A percentile compares a stretch with the other conserved stretches of the same genome.
Conservation (phyloP, 2,797 vertebrate genomes). For the Gambusia yucatana region DNA sequence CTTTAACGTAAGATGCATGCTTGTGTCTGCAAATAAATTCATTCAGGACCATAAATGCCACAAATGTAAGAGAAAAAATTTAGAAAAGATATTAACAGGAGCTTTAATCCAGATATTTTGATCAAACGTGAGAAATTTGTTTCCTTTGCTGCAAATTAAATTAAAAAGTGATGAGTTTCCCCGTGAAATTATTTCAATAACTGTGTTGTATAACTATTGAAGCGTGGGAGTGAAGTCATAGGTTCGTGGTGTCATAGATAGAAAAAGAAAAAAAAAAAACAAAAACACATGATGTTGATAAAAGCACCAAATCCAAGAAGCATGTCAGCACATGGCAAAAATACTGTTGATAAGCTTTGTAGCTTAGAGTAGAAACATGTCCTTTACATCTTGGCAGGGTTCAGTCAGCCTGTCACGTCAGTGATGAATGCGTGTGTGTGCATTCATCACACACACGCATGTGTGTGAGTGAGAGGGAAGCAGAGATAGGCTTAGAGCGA, state of each 20-base stretch:
- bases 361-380: conserved; percentile 31
- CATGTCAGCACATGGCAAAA: conserved; percentile 7
- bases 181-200: not conserved
- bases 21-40: not conserved
- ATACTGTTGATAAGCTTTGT: conserved; percentile 18
- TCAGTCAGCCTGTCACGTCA: conserved; percentile 37
- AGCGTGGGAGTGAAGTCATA: not conserved
- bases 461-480: not conserved
- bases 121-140: not conserved
- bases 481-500: conserved; percentile 11
- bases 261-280: conserved; percentile 4
- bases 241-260: conserved; percentile 3
- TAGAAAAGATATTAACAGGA: not conserved
- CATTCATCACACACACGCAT: no score
- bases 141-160: not conserved
- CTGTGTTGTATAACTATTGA: not conserved
- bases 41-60: not conserved
- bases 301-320: conserved; percentile 27
- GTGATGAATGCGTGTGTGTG: conserved; percentile 3
- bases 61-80: not conserved
- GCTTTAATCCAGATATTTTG: not conserved
- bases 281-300: conserved; percentile 17
- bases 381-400: conserved; percentile 22
- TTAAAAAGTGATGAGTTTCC: not conserved
- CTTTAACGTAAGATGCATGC: not conserved